Evolutionary conservation across 2,888 invertebrate genomes (phyloP).

Genomic region (Scelioninae gen. 1): DNA sequence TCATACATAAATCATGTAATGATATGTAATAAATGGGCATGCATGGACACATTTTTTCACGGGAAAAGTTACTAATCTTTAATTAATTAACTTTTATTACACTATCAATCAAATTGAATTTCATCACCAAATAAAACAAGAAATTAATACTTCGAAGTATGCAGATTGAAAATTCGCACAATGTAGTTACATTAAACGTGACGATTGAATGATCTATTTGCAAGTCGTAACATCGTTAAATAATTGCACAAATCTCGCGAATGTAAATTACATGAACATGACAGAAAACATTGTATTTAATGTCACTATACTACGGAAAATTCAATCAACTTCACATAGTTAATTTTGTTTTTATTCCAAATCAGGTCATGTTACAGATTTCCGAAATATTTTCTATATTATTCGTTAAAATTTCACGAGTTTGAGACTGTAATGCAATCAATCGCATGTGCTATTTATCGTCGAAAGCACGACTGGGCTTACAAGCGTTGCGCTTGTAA

Average conservation of each 20-base stretch:
- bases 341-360: constrained; percentile 19
- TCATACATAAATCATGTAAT: no score
- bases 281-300: constrained; percentile 16
- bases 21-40: no score
- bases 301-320: constrained; percentile 6
- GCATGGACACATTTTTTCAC: no score
- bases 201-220: background rate
- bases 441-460: background rate
- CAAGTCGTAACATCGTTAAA: constrained; percentile 28
- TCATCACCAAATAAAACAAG: no score
- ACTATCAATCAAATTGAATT: no score
- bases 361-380: constrained; percentile 1
- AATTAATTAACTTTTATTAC: no score
- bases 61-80: no score
- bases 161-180: no score
- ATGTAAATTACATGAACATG: constrained; percentile 18
- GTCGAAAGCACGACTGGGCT: background rate
- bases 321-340: constrained; percentile 31
- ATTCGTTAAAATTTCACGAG: background rate
- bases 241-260: constrained; percentile 3
- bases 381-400: constrained; percentile 13
- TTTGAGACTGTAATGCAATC: background rate
- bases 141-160: no score
- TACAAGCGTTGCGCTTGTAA: no score
- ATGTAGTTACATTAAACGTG: no score